Base-by-base conservation (phyloP, 2,888 invertebrate species). In the Drosophila flavopinicola region DNA sequence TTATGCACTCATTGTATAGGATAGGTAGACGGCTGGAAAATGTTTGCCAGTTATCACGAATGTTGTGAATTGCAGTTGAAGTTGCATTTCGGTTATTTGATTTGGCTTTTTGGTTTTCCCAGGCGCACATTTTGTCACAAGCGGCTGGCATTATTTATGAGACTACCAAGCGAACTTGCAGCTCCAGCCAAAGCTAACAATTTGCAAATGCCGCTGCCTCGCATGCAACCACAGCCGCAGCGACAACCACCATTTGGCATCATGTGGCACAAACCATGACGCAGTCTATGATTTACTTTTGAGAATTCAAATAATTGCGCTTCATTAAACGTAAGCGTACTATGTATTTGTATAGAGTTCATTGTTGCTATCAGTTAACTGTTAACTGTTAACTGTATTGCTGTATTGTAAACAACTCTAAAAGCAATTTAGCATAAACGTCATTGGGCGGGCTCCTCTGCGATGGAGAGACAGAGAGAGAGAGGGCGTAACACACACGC, bases 61-160 rank as follows among this genome's bases (percentile, higher is more conserved):
- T 69, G 74, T 53, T 56, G 65, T 45, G 41, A 23, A 53, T 37
- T 44, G 57, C 45, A 53, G 41, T 59, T 53, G 38, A 48, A 53
- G 65, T 61, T 61, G 35, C 33, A 53, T 58, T 20, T 51, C 27
- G 42, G 52, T 44, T 57, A 41, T 27, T 29, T 39, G 47, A 49
- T 33, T 47, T 25, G 11, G 23, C 10, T 24, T 66, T 63, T 66
- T 42, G 48, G 49, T 63, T 85, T 82, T 86, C 85, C 80, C 87
- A 86, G 80, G 82, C 72, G 53, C 57, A 78, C 66, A 84, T 84
- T 86, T 82, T 82, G 80, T 87, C 80, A 82, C 87, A 86, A 75
- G 85, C 61, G 56, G 48, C 67, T 75, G 67, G 54, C 79, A 83
- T 79, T 80, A 80, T 80, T 80, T 85, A 80, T 80, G 79, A 49